These are phyloP conservation scores for Dendrolimus houi DNA, from an alignment of 2,888 invertebrate genomes.

Conservation along the genomic window DNA sequence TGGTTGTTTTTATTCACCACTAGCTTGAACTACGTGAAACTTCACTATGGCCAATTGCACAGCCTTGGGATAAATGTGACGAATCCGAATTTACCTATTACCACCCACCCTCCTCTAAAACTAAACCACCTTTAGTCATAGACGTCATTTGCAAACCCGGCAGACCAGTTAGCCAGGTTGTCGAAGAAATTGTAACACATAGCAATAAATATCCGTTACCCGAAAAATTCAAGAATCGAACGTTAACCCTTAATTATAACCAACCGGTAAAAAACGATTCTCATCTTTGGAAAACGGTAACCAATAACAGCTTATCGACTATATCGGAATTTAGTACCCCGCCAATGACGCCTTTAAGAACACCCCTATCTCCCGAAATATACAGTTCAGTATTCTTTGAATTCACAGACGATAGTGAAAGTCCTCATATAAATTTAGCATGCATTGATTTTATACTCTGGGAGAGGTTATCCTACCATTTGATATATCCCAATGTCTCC, in stretches of 20 bases:
- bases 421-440: constrained; percentile 35
- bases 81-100: constrained; percentile 48
- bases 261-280: constrained; percentile 44
- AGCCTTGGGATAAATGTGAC: constrained; percentile 58
- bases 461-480: constrained; percentile 49
- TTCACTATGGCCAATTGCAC: constrained; percentile 47
- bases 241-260: constrained; percentile 30
- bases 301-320: constrained; percentile 44
- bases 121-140: constrained; percentile 15
- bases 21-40: constrained; percentile 64
- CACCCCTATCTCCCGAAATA: constrained; percentile 46
- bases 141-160: constrained; percentile 17
- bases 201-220: constrained; percentile 43
- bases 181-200: constrained; percentile 44
- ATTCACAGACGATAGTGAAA: constrained; percentile 36
- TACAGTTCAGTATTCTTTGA: constrained; percentile 64
- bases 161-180: constrained; percentile 41
- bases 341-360: constrained; percentile 25
- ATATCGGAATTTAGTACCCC: constrained; percentile 51
- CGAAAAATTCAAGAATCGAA: constrained; percentile 38
- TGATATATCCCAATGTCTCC: constrained; percentile 52
- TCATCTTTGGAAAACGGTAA: constrained; percentile 42
- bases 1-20: constrained; percentile 33
- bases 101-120: constrained; percentile 29
- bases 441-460: constrained; percentile 63